These are phyloP conservation scores for Ceratothoa steindachneri DNA, from an alignment of 2,888 invertebrate genomes.

Conservation along the genomic window DNA sequence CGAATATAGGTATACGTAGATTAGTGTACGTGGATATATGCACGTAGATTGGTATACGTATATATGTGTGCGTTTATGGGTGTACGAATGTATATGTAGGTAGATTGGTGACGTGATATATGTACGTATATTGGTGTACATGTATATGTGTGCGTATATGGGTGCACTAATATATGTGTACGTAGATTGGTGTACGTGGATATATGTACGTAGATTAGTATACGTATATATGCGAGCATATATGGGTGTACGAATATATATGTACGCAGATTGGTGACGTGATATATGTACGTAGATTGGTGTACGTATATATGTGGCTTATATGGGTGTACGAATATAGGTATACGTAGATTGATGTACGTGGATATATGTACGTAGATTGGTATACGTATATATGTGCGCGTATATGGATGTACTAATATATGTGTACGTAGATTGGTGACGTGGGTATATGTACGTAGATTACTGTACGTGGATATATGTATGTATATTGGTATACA, in stretches of 20 bases:
- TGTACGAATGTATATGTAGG: neutral
- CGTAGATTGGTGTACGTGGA: neutral
- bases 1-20: neutral
- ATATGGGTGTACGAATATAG: neutral
- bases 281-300: neutral
- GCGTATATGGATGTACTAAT: neutral
- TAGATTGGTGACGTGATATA: neutral
- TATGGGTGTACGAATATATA: neutral
- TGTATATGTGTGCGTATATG: neutral
- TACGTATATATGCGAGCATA: neutral
- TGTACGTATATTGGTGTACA: neutral
- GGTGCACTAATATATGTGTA: neutral
- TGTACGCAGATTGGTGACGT: neutral
- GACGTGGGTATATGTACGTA: neutral
- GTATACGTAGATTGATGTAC: neutral
- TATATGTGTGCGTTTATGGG: neutral
- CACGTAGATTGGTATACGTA: neutral
- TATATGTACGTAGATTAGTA: neutral
- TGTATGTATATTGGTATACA: constrained; percentile 5
- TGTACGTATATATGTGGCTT: neutral
- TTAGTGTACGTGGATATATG: neutral
- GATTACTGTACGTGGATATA: neutral
- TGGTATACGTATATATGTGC: neutral
- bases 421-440: neutral
- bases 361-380: neutral